Evolutionary conservation across 2,113 vertebrate species (phyloP), one percentile per base, ranked within the genome.

Genomic region (Actenoides hombroni): DNA sequence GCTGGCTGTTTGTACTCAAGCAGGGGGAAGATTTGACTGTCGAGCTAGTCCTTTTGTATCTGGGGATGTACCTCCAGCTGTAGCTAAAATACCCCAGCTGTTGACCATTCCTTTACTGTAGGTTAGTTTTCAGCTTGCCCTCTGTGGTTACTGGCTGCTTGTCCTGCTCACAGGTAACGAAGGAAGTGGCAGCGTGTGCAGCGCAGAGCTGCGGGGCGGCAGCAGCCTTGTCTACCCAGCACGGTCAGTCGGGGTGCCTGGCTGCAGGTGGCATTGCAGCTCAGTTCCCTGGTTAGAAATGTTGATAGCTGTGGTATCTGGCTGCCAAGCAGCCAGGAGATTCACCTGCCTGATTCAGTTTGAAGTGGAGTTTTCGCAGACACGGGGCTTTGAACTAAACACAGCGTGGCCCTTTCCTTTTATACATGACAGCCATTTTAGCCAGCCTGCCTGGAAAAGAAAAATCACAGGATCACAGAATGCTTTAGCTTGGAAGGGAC

Each of bases 261-360:
- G 48, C 83, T 53, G 11, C 48, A 39, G 77, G 46, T 96, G 90
- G 76, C 63, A 87, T 92, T 96, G 88, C 80, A 83, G 51, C 81
- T 86, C 70, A 16, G 2, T 57, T 82, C 77, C 82, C 54, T 18
- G 12, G 24, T 63, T 87, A 77, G 29, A 83, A 87, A 39, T 94
- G 93, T 81, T 28, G 53, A 93, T 77, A 84, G 51, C 76, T 92
- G 56, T 74, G 93, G 67, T 81, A n/a, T 40, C 24, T 40, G 29
- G 71, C 82, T 93, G 88, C 59, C 60, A 83, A 85, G 88, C 82
- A 96, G 96, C 70, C 93, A 73, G 74, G 94, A 87, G 25, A 28
- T 96, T 42, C 90, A 94, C 44, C 35, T 93, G 88, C 74, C 33
- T 49, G 65, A 92, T 92, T 79, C 63, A 56, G 90, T 94, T 46